phyloP scores from a whole-genome alignment of 2,797 vertebrate species.

The Sebastes jordani region DNA sequence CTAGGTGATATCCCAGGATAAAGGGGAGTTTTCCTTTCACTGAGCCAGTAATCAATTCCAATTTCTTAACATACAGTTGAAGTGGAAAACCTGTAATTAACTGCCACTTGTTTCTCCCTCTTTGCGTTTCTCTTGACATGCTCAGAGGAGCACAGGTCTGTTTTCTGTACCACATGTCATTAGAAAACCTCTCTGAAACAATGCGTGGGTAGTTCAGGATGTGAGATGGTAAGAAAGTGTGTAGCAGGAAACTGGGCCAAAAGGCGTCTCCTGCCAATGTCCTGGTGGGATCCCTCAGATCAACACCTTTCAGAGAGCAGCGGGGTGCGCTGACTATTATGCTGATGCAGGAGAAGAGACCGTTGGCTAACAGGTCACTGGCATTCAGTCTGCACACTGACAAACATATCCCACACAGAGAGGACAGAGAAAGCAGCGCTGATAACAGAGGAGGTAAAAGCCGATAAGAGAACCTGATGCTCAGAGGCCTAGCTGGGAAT shows the following conservation, averaged over 20 bases:
- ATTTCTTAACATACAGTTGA: constrained; percentile 7
- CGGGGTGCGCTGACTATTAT: not conserved
- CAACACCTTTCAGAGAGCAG: constrained; percentile 41
- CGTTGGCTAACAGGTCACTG: not conserved
- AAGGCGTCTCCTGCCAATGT: constrained; percentile 38
- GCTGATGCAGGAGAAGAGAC: constrained; percentile 23
- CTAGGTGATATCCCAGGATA: constrained; percentile 20
- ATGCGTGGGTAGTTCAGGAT: not conserved
- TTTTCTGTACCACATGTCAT: constrained; percentile 11
- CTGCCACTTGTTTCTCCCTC: constrained; percentile 1
- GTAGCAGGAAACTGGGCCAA: constrained; percentile 27
- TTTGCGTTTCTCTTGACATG: not conserved
- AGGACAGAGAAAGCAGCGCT: not conserved
- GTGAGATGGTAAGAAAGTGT: constrained; percentile 3
- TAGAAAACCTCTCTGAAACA: constrained; percentile 18
- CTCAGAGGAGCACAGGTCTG: not conserved
- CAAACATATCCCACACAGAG: constrained; percentile 6
- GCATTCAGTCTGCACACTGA: constrained; percentile 4
- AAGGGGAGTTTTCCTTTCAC: not conserved
- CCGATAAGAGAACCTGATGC: not conserved
- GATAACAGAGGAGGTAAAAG: not conserved
- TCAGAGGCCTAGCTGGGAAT: not conserved
- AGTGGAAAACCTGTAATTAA: constrained; percentile 7
- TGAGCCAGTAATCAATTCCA: constrained; percentile 8
- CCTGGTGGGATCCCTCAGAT: constrained; percentile 30